These are phyloP conservation scores for Athalia circularis DNA, from an alignment of 2,888 invertebrate genomes.

Conservation along the genomic window DNA sequence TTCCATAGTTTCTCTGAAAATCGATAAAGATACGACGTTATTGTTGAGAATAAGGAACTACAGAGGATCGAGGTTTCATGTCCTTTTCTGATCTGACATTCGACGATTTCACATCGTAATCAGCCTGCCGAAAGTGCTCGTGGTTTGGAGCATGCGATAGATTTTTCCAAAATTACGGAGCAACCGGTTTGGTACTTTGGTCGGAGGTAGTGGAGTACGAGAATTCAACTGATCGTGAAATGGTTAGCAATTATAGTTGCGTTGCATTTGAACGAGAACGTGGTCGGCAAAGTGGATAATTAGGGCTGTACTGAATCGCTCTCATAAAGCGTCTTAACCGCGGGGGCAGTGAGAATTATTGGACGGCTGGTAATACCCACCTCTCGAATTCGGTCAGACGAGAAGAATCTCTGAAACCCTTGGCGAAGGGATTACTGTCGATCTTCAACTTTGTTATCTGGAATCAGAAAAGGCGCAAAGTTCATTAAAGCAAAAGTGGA, in stretches of 20 bases:
- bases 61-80: background rate
- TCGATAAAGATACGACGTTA: conserved; percentile 55
- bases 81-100: too few relatives aligned
- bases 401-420: conserved; percentile 90
- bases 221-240: background rate
- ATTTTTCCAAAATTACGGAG: too few relatives aligned
- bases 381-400: conserved; percentile 85
- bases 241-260: background rate
- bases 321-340: conserved; percentile 3
- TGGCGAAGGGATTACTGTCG: conserved; percentile 90
- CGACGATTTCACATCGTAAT: too few relatives aligned
- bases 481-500: too few relatives aligned
- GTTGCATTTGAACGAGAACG: background rate
- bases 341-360: background rate
- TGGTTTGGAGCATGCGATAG: too few relatives aligned
- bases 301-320: background rate
- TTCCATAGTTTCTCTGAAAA: conserved; percentile 92
- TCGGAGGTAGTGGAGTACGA: background rate
- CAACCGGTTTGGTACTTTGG: too few relatives aligned
- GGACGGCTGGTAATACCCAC: conserved; percentile 73
- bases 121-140: too few relatives aligned
- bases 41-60: background rate
- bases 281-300: background rate
- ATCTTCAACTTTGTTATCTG: conserved; percentile 91
- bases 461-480: conserved; percentile 52